These are phyloP conservation scores for Sturmia bella DNA, from an alignment of 2,888 invertebrate species.

Conservation along the genomic window DNA sequence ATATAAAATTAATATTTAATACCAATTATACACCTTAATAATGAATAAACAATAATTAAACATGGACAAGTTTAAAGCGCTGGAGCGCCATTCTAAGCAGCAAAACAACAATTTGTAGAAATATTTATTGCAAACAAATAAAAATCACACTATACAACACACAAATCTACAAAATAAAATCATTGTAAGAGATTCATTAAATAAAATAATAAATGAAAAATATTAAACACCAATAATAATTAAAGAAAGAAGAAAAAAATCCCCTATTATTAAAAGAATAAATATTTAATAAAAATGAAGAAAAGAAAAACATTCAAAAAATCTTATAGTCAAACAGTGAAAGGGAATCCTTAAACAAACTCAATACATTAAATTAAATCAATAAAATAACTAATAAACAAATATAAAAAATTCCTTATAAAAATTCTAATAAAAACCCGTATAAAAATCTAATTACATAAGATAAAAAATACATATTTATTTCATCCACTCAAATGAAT, in stretches of 20 bases:
- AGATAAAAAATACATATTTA: constrained; percentile 54
- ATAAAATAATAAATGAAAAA: constrained; percentile 34
- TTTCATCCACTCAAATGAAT: constrained; percentile 33
- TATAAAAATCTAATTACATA: constrained; percentile 54
- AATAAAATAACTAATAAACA: constrained; percentile 51
- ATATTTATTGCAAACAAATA: constrained; percentile 41
- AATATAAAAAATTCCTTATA: constrained; percentile 56
- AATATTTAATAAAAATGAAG: constrained; percentile 19
- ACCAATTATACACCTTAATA: constrained; percentile 32
- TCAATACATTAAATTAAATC: constrained; percentile 55
- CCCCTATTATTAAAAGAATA: constrained; percentile 38
- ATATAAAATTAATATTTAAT: constrained; percentile 27
- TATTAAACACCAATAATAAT: constrained; percentile 55
- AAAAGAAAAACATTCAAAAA: constrained; percentile 20
- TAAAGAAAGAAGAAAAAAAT: constrained; percentile 9
- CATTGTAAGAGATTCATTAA: constrained; percentile 60
- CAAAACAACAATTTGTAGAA: constrained; percentile 40
- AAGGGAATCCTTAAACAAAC: constrained; percentile 52
- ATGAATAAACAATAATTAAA: constrained; percentile 52
- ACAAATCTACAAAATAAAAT: constrained; percentile 63
- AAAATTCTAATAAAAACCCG: constrained; percentile 51
- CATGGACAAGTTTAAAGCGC: constrained; percentile 45
- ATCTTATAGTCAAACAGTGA: constrained; percentile 41
- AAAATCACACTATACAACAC: constrained; percentile 47
- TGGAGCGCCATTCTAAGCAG: constrained; percentile 45